phyloP scores from a whole-genome alignment of 2,797 vertebrate species.

The Crocodylus rhombifer region DNA sequence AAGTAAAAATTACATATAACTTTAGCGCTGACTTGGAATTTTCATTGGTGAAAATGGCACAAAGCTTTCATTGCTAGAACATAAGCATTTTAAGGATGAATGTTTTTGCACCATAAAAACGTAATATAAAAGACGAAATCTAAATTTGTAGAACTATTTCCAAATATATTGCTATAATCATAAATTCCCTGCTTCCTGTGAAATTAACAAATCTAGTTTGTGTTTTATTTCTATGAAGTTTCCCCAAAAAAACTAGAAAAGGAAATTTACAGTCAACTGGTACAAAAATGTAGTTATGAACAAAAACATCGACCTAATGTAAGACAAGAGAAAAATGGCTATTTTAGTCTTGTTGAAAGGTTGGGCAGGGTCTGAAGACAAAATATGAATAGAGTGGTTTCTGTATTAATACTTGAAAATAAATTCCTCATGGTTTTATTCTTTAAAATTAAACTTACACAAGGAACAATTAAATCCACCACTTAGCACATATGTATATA shows the following conservation, averaged over 20 bases:
- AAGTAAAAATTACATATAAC: background rate
- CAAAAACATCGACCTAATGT: background rate
- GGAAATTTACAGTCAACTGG: background rate
- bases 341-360: background rate
- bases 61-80: too few species aligned
- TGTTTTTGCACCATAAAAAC: too few species aligned
- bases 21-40: background rate
- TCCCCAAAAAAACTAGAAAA: background rate
- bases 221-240: background rate
- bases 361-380: background rate
- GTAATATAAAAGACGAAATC: background rate
- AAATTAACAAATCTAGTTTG: background rate
- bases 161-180: background rate
- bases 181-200: background rate
- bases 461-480: background rate
- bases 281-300: background rate
- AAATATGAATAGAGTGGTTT: background rate
- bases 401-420: background rate
- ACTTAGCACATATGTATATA: background rate
- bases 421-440: background rate
- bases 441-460: background rate
- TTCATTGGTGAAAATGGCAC: background rate
- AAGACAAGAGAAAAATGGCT: background rate
- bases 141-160: background rate
- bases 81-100: too few species aligned